Conservation (phyloP, 2,888 invertebrate genomes). For the Tuberolachnus salignus region DNA sequence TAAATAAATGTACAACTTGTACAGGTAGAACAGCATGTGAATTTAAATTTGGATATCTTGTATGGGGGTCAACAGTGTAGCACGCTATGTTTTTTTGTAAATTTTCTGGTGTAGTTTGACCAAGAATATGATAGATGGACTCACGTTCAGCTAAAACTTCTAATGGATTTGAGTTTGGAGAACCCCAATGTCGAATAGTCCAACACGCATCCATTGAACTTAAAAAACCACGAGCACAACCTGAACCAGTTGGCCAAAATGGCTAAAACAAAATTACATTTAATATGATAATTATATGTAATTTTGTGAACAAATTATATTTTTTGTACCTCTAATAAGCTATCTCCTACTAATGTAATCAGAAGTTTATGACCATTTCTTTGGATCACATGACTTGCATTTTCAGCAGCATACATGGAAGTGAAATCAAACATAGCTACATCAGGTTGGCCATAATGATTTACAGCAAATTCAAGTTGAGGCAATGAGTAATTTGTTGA, state of each 20-base stretch:
- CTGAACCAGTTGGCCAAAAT: constrained; percentile 99
- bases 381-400: constrained; percentile 84
- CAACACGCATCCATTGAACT: constrained; percentile 96
- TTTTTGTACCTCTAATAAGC: constrained; percentile 78
- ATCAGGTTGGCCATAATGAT: constrained; percentile 96
- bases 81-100: constrained; percentile 85
- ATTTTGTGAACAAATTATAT: background rate
- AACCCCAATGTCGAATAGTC: constrained; percentile 86
- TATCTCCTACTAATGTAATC: constrained; percentile 93
- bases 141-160: constrained; percentile 93
- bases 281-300: background rate
- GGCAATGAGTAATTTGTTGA: constrained; percentile 87
- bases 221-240: constrained; percentile 95
- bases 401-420: constrained; percentile 96
- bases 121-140: constrained; percentile 84
- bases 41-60: constrained; percentile 64
- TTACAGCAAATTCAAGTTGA: constrained; percentile 91
- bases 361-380: constrained; percentile 78
- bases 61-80: constrained; percentile 85
- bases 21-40: constrained; percentile 73
- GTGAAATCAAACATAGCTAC: constrained; percentile 99
- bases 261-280: constrained; percentile 66
- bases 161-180: constrained; percentile 73
- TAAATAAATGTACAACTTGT: constrained; percentile 75
- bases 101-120: constrained; percentile 97